Evolutionary conservation across 2,113 vertebrate species (phyloP), one percentile per base, ranked within the genome.

Genomic region (Motacilla tschutschensis): DNA sequence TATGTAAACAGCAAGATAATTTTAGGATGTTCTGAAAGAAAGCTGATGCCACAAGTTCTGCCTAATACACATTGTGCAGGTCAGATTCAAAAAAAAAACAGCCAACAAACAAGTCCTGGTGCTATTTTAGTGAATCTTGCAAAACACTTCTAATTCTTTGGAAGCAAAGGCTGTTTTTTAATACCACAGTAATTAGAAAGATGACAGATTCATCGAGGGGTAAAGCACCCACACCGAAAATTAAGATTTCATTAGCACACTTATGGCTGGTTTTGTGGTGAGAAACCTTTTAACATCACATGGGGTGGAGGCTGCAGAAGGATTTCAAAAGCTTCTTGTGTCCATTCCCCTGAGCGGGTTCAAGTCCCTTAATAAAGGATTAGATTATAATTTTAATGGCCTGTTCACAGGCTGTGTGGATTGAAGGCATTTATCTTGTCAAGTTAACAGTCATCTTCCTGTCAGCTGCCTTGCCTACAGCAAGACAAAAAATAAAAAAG

Each of bases 401-500:
- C 90, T 59, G 51, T 40, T 90, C 90, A 41, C 63, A 73, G 78
- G 59, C 91, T 70, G 50, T 6, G 55, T 41, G 75, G 83, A 89
- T 51, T 41, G 90, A 73, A 89, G 46, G 82, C 89, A 85, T 63
- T 90, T 65, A 79, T 93, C 92, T 91, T 85, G 86, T 88, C 81
- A 74, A 60, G 67, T 55, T 82, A 89, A 67, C 60, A 79, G 90
- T 79, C 88, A 92, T 82, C 84, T 86, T 88, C 92, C 90, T 82
- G 90, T 90, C 90, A 94, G 91, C 91, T 93, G 90, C 74, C 67
- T 76, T 79, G 83, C 86, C 90, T 83, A 11, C 33, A 83, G 90
- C 43, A 63, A 63, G 9, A 67, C 13, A 28, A 29, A 59, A 64
- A 26, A 58, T 58, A 17, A 10, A 19, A 22, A 17, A 24, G 21